Evolutionary conservation across 2,888 invertebrate species (phyloP).

Genomic region (Pyrochroa serraticornis): DNA sequence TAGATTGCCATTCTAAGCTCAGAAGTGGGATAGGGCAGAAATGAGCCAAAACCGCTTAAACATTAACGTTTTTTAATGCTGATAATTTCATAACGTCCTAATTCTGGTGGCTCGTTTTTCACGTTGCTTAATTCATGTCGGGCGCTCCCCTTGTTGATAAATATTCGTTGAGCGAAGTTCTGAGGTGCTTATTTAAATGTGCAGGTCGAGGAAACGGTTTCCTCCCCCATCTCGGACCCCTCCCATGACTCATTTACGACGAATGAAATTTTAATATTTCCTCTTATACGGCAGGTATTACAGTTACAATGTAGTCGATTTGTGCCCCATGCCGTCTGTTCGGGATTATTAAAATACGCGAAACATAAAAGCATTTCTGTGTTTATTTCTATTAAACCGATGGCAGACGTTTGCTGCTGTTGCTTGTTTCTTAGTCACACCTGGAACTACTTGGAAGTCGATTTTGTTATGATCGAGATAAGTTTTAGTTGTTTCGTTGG

Average conservation of each 20-base stretch:
- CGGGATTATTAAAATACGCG: conserved; percentile 29
- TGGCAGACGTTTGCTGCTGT: conserved; percentile 18
- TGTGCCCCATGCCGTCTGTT: conserved; percentile 10
- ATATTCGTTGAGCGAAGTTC: no score
- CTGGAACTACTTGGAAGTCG: conserved; percentile 8
- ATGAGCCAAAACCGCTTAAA: no score
- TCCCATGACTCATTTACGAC: conserved; percentile 28
- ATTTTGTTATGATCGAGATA: no score
- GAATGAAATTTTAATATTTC: conserved; percentile 32
- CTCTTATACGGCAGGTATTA: conserved; percentile 9
- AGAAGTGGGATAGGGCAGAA: no score
- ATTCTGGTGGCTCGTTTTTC: no score
- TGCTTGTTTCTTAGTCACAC: conserved; percentile 7
- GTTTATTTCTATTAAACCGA: conserved; percentile 15
- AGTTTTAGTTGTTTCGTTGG: no score
- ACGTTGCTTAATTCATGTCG: no score
- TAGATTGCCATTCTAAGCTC: no score
- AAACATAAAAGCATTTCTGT: conserved; percentile 32
- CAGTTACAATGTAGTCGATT: conserved; percentile 24
- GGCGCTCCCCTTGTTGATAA: no score
- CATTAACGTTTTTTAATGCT: no score
- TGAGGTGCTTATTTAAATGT: no score
- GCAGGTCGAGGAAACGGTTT: conserved; percentile 14
- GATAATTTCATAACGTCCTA: no score
- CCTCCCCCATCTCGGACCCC: conserved; percentile 22